These are phyloP conservation scores for Upupa epops DNA, from an alignment of 2,113 vertebrate species.

Conservation along the genomic window DNA sequence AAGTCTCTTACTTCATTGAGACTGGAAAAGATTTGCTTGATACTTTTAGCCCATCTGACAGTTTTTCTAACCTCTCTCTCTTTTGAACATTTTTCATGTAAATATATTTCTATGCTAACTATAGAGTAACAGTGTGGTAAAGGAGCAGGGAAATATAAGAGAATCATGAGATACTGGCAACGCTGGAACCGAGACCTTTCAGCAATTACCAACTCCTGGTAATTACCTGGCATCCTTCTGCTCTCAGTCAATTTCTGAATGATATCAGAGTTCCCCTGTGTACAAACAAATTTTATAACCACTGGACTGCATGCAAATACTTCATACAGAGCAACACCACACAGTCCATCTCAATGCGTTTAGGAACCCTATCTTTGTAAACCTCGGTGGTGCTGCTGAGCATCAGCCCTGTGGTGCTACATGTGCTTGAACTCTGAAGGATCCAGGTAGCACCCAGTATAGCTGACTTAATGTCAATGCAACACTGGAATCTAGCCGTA, in stretches of 20 bases:
- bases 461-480: neutral
- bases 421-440: neutral
- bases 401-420: neutral
- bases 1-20: neutral
- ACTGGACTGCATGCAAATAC: neutral
- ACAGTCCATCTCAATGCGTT: neutral
- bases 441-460: neutral
- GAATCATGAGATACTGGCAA: rapidly evolving
- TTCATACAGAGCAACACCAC: neutral
- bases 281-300: neutral
- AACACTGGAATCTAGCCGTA: neutral
- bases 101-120: neutral
- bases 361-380: neutral
- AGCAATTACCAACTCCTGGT: neutral
- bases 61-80: slow-evolving; percentile 9
- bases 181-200: neutral
- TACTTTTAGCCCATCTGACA: slow-evolving; percentile 3
- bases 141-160: neutral
- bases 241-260: neutral
- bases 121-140: neutral
- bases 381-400: neutral
- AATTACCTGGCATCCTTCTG: neutral
- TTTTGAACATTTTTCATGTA: neutral
- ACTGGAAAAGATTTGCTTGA: neutral
- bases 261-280: neutral